Evolutionary conservation across 2,113 vertebrate genomes (phyloP).

Genomic region (Sturnira hondurensis): DNA sequence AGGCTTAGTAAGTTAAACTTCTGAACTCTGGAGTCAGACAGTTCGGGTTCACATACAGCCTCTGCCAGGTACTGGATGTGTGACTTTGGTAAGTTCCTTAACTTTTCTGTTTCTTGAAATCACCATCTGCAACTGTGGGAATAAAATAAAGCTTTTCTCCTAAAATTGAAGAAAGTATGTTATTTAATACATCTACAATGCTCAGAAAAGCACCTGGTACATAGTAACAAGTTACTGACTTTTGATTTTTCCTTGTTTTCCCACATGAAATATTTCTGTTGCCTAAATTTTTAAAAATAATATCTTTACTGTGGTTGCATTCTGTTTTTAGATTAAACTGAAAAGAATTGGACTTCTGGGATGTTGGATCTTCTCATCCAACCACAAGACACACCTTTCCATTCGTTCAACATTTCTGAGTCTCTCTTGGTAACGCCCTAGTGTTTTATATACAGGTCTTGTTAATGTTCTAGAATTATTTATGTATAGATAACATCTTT

Average conservation of each 20-base stretch:
- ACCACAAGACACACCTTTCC: not conserved
- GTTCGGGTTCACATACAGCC: too few relatives aligned
- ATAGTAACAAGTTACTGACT: not conserved
- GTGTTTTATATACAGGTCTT: not conserved
- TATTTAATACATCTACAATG: not conserved
- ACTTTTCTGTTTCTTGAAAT: not conserved
- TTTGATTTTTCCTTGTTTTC: not conserved
- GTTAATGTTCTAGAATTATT: not conserved
- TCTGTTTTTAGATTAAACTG: not conserved
- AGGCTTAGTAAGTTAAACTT: not conserved
- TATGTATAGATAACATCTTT: not conserved
- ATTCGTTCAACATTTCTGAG: not conserved
- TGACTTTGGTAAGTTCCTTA: not conserved
- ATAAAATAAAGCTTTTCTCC: not conserved
- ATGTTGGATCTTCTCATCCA: not conserved
- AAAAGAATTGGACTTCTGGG: not conserved
- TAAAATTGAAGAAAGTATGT: not conserved
- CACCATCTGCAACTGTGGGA: not conserved
- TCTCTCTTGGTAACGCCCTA: not conserved
- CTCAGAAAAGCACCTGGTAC: not conserved
- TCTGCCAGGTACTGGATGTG: not conserved
- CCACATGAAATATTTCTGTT: not conserved
- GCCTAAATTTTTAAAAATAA: not conserved
- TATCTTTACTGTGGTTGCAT: not conserved
- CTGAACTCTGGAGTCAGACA: not conserved